phyloP scores from a whole-genome alignment of 2,888 invertebrate species.

The Furcula furcula region DNA sequence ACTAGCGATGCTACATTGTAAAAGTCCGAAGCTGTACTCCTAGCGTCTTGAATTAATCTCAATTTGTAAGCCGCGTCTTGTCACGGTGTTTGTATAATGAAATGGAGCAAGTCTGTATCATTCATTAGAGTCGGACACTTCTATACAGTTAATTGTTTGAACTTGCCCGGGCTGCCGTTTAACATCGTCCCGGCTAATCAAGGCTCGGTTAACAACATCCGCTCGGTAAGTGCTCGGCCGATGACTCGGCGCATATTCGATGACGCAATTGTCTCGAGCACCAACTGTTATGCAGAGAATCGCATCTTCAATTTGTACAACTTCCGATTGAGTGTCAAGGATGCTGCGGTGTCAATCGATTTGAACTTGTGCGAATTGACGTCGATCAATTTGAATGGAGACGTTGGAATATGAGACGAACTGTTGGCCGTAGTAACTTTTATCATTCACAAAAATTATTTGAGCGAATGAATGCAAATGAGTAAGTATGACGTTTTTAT shows the following conservation, averaged over 20 bases:
- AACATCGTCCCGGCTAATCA: conserved; percentile 78
- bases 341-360: conserved; percentile 56
- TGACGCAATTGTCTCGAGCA: conserved; percentile 71
- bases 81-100: conserved; percentile 78
- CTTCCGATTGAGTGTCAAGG: conserved; percentile 79
- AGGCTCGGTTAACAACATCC: conserved; percentile 79
- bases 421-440: no score
- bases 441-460: no score
- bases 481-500: no score
- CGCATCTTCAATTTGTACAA: conserved; percentile 54
- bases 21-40: conserved; percentile 35
- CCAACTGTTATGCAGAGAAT: conserved; percentile 49
- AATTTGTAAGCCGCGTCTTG: conserved; percentile 74
- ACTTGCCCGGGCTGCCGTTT: conserved; percentile 74
- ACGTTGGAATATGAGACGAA: conserved; percentile 14
- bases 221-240: conserved; percentile 69
- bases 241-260: conserved; percentile 67
- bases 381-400: conserved; percentile 28
- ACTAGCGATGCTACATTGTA: conserved; percentile 14
- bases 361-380: conserved; percentile 36
- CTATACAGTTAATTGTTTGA: conserved; percentile 81
- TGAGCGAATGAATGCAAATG: no score
- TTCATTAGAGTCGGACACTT: conserved; percentile 80
- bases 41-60: conserved; percentile 72
- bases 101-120: conserved; percentile 71